These are phyloP conservation scores for Trichonephila clavipes DNA, from an alignment of 1,140 invertebrate species.

Conservation along the genomic window DNA sequence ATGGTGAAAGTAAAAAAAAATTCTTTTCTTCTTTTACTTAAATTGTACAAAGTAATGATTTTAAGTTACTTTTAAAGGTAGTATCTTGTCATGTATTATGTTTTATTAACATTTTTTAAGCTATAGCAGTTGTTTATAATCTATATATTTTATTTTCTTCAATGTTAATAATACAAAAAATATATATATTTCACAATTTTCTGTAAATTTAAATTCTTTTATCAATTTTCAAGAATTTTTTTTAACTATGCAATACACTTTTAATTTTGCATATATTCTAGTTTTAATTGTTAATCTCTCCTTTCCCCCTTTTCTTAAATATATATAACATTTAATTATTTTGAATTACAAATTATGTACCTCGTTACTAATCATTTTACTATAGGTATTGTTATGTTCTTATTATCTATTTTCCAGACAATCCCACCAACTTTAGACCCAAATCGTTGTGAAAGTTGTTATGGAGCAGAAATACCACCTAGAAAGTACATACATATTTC, in stretches of 20 bases:
- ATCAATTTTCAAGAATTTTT: not conserved
- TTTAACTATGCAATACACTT: not conserved
- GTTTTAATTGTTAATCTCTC: not conserved
- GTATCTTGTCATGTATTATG: too few relatives aligned
- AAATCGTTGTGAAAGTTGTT: constrained; percentile 86
- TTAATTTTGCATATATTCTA: not conserved
- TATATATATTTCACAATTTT: too few relatives aligned
- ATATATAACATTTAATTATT: too few relatives aligned
- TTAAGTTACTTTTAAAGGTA: not conserved
- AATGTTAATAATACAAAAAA: too few relatives aligned
- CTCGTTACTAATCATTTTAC: too few relatives aligned
- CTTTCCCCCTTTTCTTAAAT: not conserved
- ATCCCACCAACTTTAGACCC: constrained; percentile 77
- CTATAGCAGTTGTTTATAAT: too few relatives aligned
- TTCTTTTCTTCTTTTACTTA: not conserved
- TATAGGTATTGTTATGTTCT: not conserved
- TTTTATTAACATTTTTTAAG: too few relatives aligned
- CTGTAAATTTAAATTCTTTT: too few relatives aligned
- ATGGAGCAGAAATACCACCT: constrained; percentile 90
- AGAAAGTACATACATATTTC: constrained; percentile 84
- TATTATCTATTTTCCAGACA: constrained; percentile 37
- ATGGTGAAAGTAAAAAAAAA: too few relatives aligned
- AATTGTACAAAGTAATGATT: not conserved
- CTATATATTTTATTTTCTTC: too few relatives aligned
- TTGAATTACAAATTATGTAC: too few relatives aligned